Evolutionary conservation across 1,140 invertebrate species (phyloP).

Genomic region (Halesus radiatus): DNA sequence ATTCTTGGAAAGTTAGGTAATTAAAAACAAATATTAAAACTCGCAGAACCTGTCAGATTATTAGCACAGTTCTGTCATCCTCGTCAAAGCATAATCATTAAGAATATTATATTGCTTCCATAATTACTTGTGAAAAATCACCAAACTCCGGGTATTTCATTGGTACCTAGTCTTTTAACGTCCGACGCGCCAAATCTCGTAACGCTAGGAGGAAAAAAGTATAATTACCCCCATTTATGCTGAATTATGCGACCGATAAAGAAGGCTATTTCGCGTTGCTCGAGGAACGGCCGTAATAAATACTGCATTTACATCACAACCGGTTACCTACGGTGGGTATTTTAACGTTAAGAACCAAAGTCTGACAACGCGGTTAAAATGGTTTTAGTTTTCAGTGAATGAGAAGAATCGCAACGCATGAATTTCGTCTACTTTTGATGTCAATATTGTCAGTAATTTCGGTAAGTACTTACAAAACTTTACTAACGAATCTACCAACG

Average conservation of each 20-base stretch:
- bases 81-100: too few relatives aligned
- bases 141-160: not conserved
- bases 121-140: too few relatives aligned
- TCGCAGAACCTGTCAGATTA: too few relatives aligned
- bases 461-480: too few relatives aligned
- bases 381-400: not conserved
- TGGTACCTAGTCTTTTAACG: not conserved
- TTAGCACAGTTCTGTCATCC: too few relatives aligned
- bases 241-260: slow-evolving; percentile 36
- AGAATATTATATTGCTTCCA: too few relatives aligned
- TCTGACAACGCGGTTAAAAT: not conserved
- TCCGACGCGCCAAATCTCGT: not conserved
- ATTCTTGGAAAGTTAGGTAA: too few relatives aligned
- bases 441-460: too few relatives aligned
- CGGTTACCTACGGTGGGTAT: slow-evolving; percentile 15
- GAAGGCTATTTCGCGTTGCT: slow-evolving; percentile 34
- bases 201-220: slow-evolving; percentile 19
- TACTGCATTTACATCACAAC: slow-evolving; percentile 35
- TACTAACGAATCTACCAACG: too few relatives aligned
- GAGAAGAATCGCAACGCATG: too few relatives aligned
- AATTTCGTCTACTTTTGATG: too few relatives aligned
- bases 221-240: slow-evolving; percentile 35
- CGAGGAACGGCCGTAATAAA: slow-evolving; percentile 12
- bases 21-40: too few relatives aligned
- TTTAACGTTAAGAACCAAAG: not conserved